Evolutionary conservation across 2,888 invertebrate species (phyloP).

Genomic region (Hirtodrosophila duncani): DNA sequence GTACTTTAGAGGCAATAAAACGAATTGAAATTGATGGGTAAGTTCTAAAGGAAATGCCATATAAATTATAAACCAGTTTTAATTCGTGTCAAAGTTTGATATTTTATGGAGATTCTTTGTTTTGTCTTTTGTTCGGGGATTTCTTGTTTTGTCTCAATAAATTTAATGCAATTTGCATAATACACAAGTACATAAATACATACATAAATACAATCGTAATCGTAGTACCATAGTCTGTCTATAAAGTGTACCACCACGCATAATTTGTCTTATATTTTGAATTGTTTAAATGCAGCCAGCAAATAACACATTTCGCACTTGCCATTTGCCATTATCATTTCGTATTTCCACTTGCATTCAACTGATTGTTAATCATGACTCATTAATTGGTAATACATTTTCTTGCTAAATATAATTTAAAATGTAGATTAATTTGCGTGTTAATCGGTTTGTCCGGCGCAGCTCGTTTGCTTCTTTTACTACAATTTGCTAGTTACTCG

Average conservation of each 20-base stretch:
- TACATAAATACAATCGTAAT: constrained; percentile 64
- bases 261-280: constrained; percentile 8
- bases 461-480: constrained; percentile 23
- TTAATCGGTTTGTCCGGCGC: constrained; percentile 20
- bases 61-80: not conserved
- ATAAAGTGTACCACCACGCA: constrained; percentile 36
- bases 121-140: constrained; percentile 8
- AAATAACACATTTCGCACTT: constrained; percentile 46
- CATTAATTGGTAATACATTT: constrained; percentile 35
- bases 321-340: constrained; percentile 20
- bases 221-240: constrained; percentile 59
- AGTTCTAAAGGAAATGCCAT: not conserved
- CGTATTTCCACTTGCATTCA: constrained; percentile 23
- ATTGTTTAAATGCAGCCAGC: constrained; percentile 56
- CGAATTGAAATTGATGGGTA: no score
- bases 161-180: constrained; percentile 58
- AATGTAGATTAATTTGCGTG: constrained; percentile 33
- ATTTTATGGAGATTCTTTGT: constrained; percentile 2
- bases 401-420: constrained; percentile 54
- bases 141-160: constrained; percentile 38
- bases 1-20: no score
- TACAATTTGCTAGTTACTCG: constrained; percentile 56
- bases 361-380: constrained; percentile 38
- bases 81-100: constrained; percentile 22
- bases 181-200: constrained; percentile 57